Evolutionary conservation across 2,888 invertebrate species (phyloP), one percentile per base, ranked within the genome.

Genomic region (Nomada flava): DNA sequence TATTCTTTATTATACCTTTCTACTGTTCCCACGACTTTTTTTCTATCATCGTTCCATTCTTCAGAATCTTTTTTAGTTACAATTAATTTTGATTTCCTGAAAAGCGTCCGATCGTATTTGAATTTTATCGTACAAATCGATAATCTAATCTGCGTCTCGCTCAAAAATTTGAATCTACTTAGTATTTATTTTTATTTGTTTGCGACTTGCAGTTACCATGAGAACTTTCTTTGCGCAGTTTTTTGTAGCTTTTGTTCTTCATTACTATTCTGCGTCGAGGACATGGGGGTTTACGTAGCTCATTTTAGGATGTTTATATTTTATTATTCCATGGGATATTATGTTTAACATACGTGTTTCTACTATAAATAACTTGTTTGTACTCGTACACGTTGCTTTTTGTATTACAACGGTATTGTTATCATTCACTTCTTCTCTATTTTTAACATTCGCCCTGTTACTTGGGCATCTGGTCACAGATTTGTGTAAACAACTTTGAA

Each of bases 1-100:
- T 42, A 68, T 74, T 65, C 67, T 72, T 47, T 57, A 29, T 63
- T 83, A 60, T 59, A 55, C 60, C 60, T 70, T 57, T 65, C 70
- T 20, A 44, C 69, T 63, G 23, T 67, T 57, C 50, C 50, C 23
- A 50, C 53, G 18, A 13, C 15, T 42, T 59, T 69, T 77, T 23
- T n/a, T 36, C 36, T 20, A 57, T 57, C 50, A 20, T 36, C 53
- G 9, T 13, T n/a, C 15, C 44, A 13, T 26, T 26, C 52, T 57
- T 13, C 23, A 23, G 23, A n/a, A 50, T 53, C 55, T 55, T 20
- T n/a, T 63, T 18, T 3, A 9, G 7, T 20, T 9, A 20, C 20
- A 13, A 57, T 23, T 10, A 23, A 23, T 57, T 7, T 23, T 55
- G 2, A 20, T 11, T 11, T 23, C 20, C 4, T 57, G 13, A 13